phyloP scores from a whole-genome alignment of 2,113 vertebrate genomes.

The Lasiurus borealis region DNA sequence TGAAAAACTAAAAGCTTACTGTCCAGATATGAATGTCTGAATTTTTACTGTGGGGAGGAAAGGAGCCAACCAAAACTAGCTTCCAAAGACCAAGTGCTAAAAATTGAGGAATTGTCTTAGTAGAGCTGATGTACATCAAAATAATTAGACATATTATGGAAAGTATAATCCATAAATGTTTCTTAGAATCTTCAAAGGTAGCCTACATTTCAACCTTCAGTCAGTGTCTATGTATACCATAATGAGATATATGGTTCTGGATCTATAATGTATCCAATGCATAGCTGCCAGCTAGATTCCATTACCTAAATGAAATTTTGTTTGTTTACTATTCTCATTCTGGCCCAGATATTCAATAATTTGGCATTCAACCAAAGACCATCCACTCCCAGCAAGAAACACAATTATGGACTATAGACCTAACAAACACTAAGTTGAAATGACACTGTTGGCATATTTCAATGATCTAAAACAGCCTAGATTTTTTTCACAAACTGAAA shows the following conservation, averaged over 20 bases:
- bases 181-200: neutral
- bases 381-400: neutral
- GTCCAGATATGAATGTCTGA: neutral
- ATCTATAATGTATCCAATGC: neutral
- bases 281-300: neutral
- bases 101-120: slow-evolving; percentile 18
- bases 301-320: slow-evolving; percentile 54
- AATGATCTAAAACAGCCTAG: neutral
- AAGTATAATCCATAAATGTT: neutral
- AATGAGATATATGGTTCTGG: neutral
- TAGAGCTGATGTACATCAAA: neutral
- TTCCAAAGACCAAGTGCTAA: slow-evolving; percentile 24
- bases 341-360: slow-evolving; percentile 25
- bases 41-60: neutral
- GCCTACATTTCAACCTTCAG: neutral
- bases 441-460: neutral
- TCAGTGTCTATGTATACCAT: neutral
- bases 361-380: neutral
- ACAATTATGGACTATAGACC: neutral
- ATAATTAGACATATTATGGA: neutral
- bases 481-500: neutral
- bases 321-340: slow-evolving; percentile 49
- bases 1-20: slow-evolving; percentile 42
- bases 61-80: neutral
- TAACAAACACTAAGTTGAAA: neutral